Evolutionary conservation across 2,113 vertebrate species (phyloP).

Genomic region (Caranx melampygus): DNA sequence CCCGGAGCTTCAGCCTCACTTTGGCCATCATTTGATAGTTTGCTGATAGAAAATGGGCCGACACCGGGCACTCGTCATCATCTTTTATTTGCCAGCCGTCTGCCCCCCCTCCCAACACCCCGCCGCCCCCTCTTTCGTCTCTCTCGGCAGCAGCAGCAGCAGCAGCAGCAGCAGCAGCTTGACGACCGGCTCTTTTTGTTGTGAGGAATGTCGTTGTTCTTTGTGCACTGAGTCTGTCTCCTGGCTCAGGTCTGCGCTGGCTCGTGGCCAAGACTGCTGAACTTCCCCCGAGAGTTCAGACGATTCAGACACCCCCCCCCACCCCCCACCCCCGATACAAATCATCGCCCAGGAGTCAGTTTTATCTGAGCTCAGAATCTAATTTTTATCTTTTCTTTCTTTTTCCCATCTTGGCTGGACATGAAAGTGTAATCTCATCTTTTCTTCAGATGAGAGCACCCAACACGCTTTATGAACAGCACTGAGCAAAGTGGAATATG

Average conservation of each 20-base stretch:
- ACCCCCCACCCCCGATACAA: conserved; percentile 7
- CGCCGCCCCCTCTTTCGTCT: neutral
- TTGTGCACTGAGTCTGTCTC: conserved; percentile 51
- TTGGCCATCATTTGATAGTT: conserved; percentile 59
- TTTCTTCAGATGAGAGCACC: neutral
- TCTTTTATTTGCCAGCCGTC: conserved; percentile 18
- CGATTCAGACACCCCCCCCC: conserved; percentile 22
- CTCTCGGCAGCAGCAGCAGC: neutral
- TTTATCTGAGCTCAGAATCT: neutral
- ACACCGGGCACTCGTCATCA: conserved; percentile 11
- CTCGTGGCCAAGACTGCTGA: conserved; percentile 35
- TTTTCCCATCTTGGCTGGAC: neutral
- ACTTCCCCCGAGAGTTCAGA: conserved; percentile 31
- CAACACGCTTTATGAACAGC: neutral
- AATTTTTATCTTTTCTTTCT: neutral
- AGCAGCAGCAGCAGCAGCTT: conserved; percentile 7
- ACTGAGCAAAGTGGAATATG: neutral
- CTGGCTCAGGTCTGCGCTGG: conserved; percentile 52
- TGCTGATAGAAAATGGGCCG: conserved; percentile 46
- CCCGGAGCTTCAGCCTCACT: conserved; percentile 9
- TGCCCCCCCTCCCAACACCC: neutral
- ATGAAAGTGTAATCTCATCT: neutral
- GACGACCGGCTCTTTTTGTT: conserved; percentile 46
- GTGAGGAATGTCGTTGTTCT: conserved; percentile 73
- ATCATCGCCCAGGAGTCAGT: conserved; percentile 2